Percentiles rank a stretch among this genome's conserved stretches.
phyloP scores from a whole-genome alignment of 2,888 invertebrate genomes.

The Eugnorisma glareosa region DNA sequence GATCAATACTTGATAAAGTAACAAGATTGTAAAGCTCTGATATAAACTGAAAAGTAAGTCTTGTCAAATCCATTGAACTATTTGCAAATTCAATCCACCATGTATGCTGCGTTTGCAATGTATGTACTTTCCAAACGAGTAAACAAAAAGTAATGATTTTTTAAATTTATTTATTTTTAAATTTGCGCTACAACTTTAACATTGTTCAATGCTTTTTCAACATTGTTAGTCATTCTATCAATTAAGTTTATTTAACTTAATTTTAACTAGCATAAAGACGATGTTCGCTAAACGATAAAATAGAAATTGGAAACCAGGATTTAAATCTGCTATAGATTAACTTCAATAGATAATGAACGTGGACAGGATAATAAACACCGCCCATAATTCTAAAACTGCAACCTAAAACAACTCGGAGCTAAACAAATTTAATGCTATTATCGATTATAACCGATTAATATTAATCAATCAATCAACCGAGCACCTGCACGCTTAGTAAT shows the following conservation, averaged over 20 bases:
- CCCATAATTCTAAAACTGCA: slow-evolving; percentile 40
- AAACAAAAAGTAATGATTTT: background rate
- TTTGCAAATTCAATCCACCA: slow-evolving; percentile 42
- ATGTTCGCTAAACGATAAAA: background rate
- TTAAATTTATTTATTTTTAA: too few relatives aligned
- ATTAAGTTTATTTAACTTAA: background rate
- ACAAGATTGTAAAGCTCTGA: slow-evolving; percentile 9
- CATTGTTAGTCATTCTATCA: background rate
- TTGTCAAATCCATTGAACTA: slow-evolving; percentile 44
- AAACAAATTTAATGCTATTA: slow-evolving; percentile 51
- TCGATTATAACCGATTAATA: slow-evolving; percentile 63
- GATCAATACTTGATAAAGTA: slow-evolving; percentile 23
- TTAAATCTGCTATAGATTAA: slow-evolving; percentile 23
- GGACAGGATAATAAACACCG: slow-evolving; percentile 46
- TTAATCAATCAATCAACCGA: slow-evolving; percentile 64
- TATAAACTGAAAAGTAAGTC: slow-evolving; percentile 34
- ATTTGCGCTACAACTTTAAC: background rate
- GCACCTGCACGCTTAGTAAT: slow-evolving; percentile 61
- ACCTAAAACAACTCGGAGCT: slow-evolving; percentile 34
- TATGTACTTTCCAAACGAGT: background rate
- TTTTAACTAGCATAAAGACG: background rate
- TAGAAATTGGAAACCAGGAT: background rate
- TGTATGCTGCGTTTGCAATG: background rate
- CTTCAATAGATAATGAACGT: slow-evolving; percentile 32
- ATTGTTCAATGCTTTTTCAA: too few relatives aligned